Base-by-base conservation (phyloP, 2,797 vertebrate species). In the Sebastes alutus region DNA sequence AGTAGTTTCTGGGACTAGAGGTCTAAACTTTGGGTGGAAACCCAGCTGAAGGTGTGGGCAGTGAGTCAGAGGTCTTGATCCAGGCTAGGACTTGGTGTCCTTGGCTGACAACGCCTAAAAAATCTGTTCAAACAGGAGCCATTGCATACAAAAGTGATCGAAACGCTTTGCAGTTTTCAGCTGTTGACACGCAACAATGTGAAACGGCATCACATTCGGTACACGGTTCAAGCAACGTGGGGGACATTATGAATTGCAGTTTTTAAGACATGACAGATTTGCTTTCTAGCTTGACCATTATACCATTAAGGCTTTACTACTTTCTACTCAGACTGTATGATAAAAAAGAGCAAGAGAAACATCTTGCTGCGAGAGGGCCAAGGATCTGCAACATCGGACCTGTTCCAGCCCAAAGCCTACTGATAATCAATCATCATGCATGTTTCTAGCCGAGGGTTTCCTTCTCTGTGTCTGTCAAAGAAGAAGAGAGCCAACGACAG, bases 361-460 rank as follows among this genome's bases (percentile, higher is more conserved):
- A 20, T 60, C 25, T 32, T 20, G 18, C 9, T 30, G 2, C 30
- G 4, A 59, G 22, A 22, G n/a, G 46, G 18, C 46, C 46, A 49
- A 0, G 18, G 46, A 18, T 6, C 42, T 30, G 29, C 3, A 35
- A 89, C 87, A 88, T 90, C 69, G 84, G 85, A 94, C 86, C 89
- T 14, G 0, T 91, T 89, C 91, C 88, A 87, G 82, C 90, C 85
- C 81, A 82, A 49, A 49, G 46, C 46, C 46, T 81, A 46, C 68
- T 64, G 91, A 94, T 82, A 32, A 62, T 77, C 92, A 87, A 87
- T 93, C 87, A 89, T 93, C 88, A 85, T 86, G 89, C 87, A 87
- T 88, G 94, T 95, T 93, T 93, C 83, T 91, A 90, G 91, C 92
- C 88, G 85, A 92, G 90, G 92, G 82, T 94, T 86, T 91, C 87